Evolutionary conservation across 2,888 invertebrate genomes (phyloP).

Genomic region (Palloptera scutellata): DNA sequence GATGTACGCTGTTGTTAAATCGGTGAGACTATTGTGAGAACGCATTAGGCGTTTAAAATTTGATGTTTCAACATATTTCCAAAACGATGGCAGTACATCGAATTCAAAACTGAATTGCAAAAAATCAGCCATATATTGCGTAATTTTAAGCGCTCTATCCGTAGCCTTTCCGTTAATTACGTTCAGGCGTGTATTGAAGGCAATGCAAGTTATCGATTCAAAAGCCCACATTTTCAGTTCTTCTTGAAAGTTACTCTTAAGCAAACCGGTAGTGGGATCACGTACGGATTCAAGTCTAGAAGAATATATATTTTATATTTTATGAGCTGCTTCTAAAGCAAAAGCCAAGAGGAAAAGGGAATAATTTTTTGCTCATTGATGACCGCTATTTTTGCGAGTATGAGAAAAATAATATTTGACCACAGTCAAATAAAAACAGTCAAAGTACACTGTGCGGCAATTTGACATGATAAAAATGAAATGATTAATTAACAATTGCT

Average conservation of each 20-base stretch:
- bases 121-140: conserved; percentile 49
- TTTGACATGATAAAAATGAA: no score
- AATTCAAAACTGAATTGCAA: conserved; percentile 52
- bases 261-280: conserved; percentile 41
- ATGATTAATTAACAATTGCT: no score
- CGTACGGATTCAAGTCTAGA: conserved; percentile 48
- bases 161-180: conserved; percentile 45
- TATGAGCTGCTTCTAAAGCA: no score
- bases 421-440: no score
- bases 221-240: conserved; percentile 70
- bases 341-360: no score
- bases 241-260: conserved; percentile 63
- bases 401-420: no score
- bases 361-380: no score
- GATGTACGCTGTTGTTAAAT: conserved; percentile 57
- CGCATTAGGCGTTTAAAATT: conserved; percentile 52
- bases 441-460: no score
- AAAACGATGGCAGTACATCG: conserved; percentile 56
- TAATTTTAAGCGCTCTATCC: conserved; percentile 46
- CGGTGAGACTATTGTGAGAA: conserved; percentile 52
- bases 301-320: neutral
- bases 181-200: conserved; percentile 58
- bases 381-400: no score
- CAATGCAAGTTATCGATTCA: conserved; percentile 65
- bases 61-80: conserved; percentile 52